phyloP scores from a whole-genome alignment of 1,140 invertebrate species.

The Pachypsylla venusta region DNA sequence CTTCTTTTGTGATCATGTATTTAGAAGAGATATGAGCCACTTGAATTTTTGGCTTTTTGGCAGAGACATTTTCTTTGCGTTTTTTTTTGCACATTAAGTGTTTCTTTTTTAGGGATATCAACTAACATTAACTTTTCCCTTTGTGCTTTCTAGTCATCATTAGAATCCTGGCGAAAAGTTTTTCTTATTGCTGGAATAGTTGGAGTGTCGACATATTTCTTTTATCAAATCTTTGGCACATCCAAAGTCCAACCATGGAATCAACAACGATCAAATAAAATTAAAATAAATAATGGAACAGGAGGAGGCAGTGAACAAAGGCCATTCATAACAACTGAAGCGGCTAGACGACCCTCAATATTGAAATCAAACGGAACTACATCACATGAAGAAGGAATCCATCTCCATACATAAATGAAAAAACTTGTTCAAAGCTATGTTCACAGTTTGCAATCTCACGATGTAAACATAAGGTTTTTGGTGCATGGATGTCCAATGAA shows the following conservation, averaged over 20 bases:
- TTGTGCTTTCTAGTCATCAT: constrained; percentile 35
- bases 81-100: no score
- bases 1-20: no score
- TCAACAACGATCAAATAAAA: constrained; percentile 34
- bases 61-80: no score
- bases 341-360: background rate
- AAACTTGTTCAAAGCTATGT: no score
- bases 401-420: background rate
- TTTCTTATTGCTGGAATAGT: constrained; percentile 50
- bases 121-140: constrained; percentile 21
- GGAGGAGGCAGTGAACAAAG: background rate
- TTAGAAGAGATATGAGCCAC: no score
- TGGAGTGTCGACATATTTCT: constrained; percentile 45
- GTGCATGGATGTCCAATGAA: no score
- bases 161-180: constrained; percentile 52
- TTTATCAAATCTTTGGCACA: constrained; percentile 52
- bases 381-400: background rate
- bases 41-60: no score
- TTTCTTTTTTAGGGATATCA: no score
- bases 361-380: constrained; percentile 1
- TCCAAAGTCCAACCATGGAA: constrained; percentile 47
- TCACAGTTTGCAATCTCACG: no score
- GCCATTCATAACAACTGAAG: background rate
- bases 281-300: no score
- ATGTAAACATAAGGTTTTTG: no score